Percentiles rank a stretch among this genome's conserved stretches.
These are phyloP conservation scores for Cantharis flavilabris DNA, from an alignment of 2,888 invertebrate genomes.

Conservation along the genomic window DNA sequence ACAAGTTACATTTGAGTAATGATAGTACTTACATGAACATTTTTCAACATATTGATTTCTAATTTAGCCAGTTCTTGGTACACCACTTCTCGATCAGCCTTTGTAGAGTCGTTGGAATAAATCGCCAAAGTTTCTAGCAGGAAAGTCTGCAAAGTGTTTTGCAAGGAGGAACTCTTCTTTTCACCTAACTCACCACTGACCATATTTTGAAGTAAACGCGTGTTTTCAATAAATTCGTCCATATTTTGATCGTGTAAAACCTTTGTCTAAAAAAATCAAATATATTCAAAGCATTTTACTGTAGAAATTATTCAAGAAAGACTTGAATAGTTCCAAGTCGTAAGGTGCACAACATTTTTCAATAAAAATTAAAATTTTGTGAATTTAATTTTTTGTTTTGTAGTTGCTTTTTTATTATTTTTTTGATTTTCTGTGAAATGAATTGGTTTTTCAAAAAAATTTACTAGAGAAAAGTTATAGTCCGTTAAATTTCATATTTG, in stretches of 20 bases:
- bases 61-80: conserved; percentile 43
- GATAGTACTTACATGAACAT: conserved; percentile 42
- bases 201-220: conserved; percentile 46
- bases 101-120: conserved; percentile 32
- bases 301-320: too few relatives aligned
- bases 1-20: conserved; percentile 4
- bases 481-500: too few relatives aligned
- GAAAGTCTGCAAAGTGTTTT: conserved; percentile 41
- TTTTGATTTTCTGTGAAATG: too few relatives aligned
- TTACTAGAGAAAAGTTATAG: too few relatives aligned
- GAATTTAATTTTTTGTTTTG: too few relatives aligned
- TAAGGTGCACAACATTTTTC: too few relatives aligned
- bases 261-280: not conserved
- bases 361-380: too few relatives aligned
- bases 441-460: too few relatives aligned
- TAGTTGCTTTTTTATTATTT: too few relatives aligned
- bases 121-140: conserved; percentile 37
- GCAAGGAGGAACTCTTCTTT: conserved; percentile 43
- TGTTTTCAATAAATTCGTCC: not conserved
- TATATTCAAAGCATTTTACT: too few relatives aligned
- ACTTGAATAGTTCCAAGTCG: too few relatives aligned
- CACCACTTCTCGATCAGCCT: conserved; percentile 32
- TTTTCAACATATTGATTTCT: conserved; percentile 43
- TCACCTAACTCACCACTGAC: conserved; percentile 46
- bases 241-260: not conserved